phyloP scores from a whole-genome alignment of 2,113 vertebrate genomes.

The Prunella himalayana region DNA sequence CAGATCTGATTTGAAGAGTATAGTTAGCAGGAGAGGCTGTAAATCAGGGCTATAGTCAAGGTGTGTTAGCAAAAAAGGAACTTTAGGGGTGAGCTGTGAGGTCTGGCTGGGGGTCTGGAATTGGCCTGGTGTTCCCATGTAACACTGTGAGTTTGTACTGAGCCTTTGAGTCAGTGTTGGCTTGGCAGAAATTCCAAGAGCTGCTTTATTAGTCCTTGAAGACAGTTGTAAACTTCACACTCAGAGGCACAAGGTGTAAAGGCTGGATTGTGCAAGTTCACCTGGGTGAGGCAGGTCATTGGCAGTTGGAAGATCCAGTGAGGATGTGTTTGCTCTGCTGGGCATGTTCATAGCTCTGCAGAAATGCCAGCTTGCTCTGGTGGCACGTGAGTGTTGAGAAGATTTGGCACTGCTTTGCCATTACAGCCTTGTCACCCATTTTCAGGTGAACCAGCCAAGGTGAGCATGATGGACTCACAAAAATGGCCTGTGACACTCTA shows the following conservation, averaged over 20 bases:
- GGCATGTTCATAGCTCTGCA: not conserved
- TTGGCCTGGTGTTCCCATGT: not conserved
- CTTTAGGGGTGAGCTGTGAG: not conserved
- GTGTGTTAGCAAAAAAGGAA: not conserved
- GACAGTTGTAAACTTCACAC: not conserved
- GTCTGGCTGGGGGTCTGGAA: not conserved
- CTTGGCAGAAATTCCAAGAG: not conserved
- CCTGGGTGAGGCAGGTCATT: accelerated
- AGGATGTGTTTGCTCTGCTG: not conserved
- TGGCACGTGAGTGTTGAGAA: not conserved
- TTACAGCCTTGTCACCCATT: accelerated
- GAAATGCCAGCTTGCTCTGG: not conserved
- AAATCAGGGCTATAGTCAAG: not conserved
- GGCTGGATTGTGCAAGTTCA: not conserved
- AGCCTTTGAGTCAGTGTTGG: not conserved
- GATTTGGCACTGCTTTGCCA: not conserved
- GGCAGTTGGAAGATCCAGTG: not conserved
- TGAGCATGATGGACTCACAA: not conserved
- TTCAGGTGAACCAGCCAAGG: accelerated
- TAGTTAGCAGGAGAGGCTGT: not conserved
- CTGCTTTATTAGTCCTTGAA: not conserved
- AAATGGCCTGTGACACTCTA: not conserved
- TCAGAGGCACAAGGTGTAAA: not conserved
- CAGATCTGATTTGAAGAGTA: not conserved
- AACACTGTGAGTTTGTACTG: not conserved